A percentile compares a stretch with the other conserved stretches of the same genome.
Evolutionary conservation across 2,797 vertebrate genomes (phyloP).

Genomic region (Tamandua tetradactyla): DNA sequence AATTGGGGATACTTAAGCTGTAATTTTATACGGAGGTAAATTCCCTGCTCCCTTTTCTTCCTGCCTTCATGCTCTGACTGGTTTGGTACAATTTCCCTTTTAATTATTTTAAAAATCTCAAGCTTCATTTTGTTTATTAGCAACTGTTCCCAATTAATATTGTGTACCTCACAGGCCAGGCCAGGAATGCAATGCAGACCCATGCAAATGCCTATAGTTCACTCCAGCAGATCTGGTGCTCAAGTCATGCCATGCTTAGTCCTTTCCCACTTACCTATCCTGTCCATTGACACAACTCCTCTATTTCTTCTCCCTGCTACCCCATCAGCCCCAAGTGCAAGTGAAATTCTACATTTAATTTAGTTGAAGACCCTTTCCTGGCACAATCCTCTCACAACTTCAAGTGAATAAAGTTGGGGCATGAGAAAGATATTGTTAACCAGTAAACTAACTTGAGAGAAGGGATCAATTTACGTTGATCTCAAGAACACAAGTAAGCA

Average conservation of each 20-base stretch:
- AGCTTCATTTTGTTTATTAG: slow-evolving; percentile 14
- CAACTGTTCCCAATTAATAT: slow-evolving; percentile 9
- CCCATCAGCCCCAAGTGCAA: background rate
- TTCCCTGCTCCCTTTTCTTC: slow-evolving; percentile 7
- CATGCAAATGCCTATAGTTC: background rate
- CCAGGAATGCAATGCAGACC: background rate
- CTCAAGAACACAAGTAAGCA: background rate
- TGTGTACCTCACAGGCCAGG: background rate
- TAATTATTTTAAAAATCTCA: background rate
- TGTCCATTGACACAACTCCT: background rate
- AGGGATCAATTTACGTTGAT: background rate
- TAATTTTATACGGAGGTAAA: background rate
- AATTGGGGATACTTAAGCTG: background rate
- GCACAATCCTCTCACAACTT: background rate
- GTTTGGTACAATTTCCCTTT: background rate
- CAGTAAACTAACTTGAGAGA: background rate
- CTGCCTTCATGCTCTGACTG: background rate
- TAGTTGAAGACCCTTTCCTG: background rate
- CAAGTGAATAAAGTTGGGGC: background rate
- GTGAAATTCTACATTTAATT: slow-evolving; percentile 28
- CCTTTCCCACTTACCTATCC: background rate
- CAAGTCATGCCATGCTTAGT: background rate
- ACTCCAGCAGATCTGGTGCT: background rate
- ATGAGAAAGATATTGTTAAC: background rate
- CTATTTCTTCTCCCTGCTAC: background rate